Evolutionary conservation across 2,888 invertebrate species (phyloP).

Genomic region (Teleiodes luculella): DNA sequence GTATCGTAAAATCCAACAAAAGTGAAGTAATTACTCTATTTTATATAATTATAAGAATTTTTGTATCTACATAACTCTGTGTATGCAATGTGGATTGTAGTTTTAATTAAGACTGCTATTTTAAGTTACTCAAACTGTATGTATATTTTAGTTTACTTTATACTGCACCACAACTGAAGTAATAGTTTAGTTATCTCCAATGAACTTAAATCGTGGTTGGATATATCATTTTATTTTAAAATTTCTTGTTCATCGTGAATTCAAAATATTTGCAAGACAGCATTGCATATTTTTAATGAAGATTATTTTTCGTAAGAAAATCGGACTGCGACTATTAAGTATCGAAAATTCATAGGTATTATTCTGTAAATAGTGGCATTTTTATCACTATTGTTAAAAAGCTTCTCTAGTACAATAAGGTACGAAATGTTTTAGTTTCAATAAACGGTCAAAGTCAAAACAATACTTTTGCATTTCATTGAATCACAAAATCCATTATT

Average conservation of each 20-base stretch:
- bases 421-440: conserved; percentile 52
- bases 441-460: conserved; percentile 36
- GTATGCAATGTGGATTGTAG: not conserved
- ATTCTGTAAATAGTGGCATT: conserved; percentile 17
- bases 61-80: not conserved
- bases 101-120: conserved; percentile 37
- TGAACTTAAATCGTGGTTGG: conserved; percentile 24
- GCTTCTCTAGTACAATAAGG: conserved; percentile 41
- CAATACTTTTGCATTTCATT: conserved; percentile 22
- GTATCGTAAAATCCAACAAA: too few relatives aligned
- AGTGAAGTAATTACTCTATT: too few relatives aligned
- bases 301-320: conserved; percentile 2
- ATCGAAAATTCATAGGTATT: not conserved
- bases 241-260: not conserved
- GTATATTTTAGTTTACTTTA: conserved; percentile 14
- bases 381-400: conserved; percentile 14
- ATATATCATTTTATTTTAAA: conserved; percentile 13
- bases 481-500: not conserved
- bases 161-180: not conserved
- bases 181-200: conserved; percentile 6
- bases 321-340: conserved; percentile 4
- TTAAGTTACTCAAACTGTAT: conserved; percentile 23
- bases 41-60: not conserved
- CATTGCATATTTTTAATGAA: not conserved
- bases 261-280: not conserved